A percentile compares a stretch with the other conserved stretches of the same genome.
phyloP scores from a whole-genome alignment of 2,888 invertebrate species.

The Cataglyphis cursor region DNA sequence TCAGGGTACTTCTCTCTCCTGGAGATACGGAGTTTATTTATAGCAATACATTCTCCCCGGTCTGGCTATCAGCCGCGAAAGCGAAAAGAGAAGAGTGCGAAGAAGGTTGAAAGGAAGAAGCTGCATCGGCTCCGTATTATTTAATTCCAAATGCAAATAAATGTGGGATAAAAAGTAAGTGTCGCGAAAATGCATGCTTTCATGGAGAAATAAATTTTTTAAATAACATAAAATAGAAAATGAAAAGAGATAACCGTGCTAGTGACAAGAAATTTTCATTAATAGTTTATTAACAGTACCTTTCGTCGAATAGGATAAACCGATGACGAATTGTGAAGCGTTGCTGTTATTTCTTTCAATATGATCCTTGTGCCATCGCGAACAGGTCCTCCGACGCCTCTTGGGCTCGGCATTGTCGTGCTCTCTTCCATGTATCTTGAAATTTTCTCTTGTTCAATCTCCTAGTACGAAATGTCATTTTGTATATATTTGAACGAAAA shows the following conservation, averaged over 20 bases:
- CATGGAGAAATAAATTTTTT: neutral
- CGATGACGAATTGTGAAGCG: constrained; percentile 81
- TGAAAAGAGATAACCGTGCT: neutral
- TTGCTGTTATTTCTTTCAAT: constrained; percentile 82
- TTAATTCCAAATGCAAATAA: constrained; percentile 7
- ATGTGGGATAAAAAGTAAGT: neutral
- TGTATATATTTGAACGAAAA: neutral
- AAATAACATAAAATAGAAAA: neutral
- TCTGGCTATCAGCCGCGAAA: constrained; percentile 66
- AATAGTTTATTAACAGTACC: constrained; percentile 69
- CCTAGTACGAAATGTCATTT: neutral
- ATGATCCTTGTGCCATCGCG: constrained; percentile 82
- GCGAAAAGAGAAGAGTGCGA: constrained; percentile 37
- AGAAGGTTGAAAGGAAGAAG: constrained; percentile 39
- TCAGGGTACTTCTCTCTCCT: constrained; percentile 71
- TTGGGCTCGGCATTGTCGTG: constrained; percentile 78
- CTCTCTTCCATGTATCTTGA: neutral
- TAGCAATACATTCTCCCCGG: constrained; percentile 71
- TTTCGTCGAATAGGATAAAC: constrained; percentile 71
- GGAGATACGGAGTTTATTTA: constrained; percentile 80
- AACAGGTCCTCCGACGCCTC: constrained; percentile 65
- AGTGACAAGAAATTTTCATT: neutral
- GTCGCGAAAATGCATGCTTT: neutral
- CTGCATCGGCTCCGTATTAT: neutral
- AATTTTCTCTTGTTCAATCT: constrained; percentile 1